A percentile compares a stretch with the other conserved stretches of the same genome.
phyloP scores from a whole-genome alignment of 2,113 vertebrate genomes.

The Dipodomys stephensi region DNA sequence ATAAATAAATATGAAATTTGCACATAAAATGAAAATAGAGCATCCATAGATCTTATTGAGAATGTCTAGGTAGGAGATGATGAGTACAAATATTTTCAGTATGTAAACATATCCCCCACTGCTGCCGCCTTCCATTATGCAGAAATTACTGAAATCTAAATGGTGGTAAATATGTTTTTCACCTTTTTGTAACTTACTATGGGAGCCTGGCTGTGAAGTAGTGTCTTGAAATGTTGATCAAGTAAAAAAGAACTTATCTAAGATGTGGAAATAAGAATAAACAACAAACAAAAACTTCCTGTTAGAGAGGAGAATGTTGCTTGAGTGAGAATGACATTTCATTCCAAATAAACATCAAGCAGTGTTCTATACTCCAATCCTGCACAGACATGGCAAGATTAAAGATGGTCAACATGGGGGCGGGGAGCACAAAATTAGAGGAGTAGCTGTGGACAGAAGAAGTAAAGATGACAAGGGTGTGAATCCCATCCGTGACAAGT shows the following conservation, averaged over 20 bases:
- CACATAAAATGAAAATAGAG: not conserved
- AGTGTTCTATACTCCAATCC: not conserved
- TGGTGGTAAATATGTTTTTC: not conserved
- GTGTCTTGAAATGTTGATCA: not conserved
- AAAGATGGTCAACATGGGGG: too few relatives aligned
- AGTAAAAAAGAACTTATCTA: not conserved
- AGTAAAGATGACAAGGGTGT: fast-evolving
- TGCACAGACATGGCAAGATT: not conserved
- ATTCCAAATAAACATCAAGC: not conserved
- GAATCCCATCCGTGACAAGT: not conserved
- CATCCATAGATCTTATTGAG: not conserved
- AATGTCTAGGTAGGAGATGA: not conserved
- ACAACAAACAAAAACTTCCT: too few relatives aligned
- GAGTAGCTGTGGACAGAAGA: not conserved
- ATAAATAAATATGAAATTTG: too few relatives aligned
- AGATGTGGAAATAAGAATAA: not conserved
- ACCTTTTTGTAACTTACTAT: not conserved
- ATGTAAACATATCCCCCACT: not conserved
- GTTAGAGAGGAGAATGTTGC: not conserved
- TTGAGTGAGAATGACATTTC: not conserved
- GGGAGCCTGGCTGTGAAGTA: not conserved
- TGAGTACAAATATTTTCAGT: not conserved
- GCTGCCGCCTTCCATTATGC: not conserved
- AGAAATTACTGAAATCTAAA: not conserved
- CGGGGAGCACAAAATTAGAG: not conserved